These are phyloP conservation scores for Pluvialis apricaria DNA, from an alignment of 2,113 vertebrate genomes.

Conservation along the genomic window DNA sequence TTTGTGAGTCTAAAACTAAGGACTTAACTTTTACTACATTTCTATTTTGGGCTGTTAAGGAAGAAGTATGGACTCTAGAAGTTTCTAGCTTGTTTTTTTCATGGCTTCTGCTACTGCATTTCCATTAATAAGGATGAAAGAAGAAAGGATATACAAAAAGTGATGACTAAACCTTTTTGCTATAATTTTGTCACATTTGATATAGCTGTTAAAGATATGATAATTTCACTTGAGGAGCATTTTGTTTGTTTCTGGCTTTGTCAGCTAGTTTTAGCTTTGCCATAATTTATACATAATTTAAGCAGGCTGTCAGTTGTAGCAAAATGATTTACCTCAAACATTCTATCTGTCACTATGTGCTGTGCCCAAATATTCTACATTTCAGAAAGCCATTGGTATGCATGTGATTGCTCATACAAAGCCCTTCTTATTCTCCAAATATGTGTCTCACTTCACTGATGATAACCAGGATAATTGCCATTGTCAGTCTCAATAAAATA, in stretches of 20 bases:
- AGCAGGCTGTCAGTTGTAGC: neutral
- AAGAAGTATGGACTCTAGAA: neutral
- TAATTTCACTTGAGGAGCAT: neutral
- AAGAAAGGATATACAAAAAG: neutral
- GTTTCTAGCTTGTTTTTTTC: neutral
- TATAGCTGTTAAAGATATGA: neutral
- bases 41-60: neutral
- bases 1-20: neutral
- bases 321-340: neutral
- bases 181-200: conserved; percentile 5
- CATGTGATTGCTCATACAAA: neutral
- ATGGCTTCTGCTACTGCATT: neutral
- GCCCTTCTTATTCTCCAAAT: neutral
- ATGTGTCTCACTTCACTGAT: neutral
- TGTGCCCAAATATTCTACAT: neutral
- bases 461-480: neutral
- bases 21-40: neutral
- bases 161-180: neutral
- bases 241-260: conserved; percentile 12
- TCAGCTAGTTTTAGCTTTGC: conserved; percentile 9
- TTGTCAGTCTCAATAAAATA: neutral
- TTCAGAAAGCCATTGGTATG: neutral
- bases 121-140: neutral
- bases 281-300: conserved; percentile 29
- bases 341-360: neutral